A percentile compares a stretch with the other conserved stretches of the same genome.
phyloP scores from a whole-genome alignment of 2,888 invertebrate species.

The Plebejus melissa region DNA sequence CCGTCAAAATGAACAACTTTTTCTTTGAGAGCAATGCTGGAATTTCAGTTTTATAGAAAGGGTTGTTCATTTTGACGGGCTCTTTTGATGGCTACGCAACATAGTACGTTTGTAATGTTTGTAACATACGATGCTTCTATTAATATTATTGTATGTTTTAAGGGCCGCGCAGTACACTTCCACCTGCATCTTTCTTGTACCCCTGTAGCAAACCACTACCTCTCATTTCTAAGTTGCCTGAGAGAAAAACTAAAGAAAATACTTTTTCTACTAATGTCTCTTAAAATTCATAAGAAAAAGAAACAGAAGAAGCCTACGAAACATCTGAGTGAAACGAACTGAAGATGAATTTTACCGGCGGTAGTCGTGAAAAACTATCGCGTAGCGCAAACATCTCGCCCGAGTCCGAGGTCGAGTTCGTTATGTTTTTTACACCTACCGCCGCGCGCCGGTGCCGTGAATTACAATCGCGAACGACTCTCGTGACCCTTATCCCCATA shows the following conservation, averaged over 20 bases:
- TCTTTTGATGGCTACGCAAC: no score
- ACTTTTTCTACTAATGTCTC: no score
- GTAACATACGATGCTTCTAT: not conserved
- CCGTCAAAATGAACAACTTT: no score
- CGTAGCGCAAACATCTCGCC: conserved; percentile 30
- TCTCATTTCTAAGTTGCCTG: no score
- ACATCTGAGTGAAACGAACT: not conserved
- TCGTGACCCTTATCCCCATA: not conserved
- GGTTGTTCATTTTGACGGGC: no score
- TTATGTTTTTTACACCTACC: conserved; percentile 43
- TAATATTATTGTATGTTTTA: not conserved
- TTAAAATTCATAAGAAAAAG: not conserved
- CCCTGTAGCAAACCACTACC: no score
- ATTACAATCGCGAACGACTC: conserved; percentile 50
- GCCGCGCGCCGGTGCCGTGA: conserved; percentile 46
- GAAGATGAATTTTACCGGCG: conserved; percentile 29
- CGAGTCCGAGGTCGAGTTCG: conserved; percentile 24
- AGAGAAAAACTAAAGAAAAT: no score
- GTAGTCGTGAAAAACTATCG: conserved; percentile 34
- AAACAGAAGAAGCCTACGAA: not conserved
- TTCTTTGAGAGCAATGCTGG: no score
- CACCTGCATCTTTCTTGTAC: no score
- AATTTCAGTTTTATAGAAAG: no score
- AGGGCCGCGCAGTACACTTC: no score
- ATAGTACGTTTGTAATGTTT: no score